Evolutionary conservation across 2,797 vertebrate species (phyloP), one percentile per base, ranked within the genome.

Genomic region (Amblyopsis hoosieri): DNA sequence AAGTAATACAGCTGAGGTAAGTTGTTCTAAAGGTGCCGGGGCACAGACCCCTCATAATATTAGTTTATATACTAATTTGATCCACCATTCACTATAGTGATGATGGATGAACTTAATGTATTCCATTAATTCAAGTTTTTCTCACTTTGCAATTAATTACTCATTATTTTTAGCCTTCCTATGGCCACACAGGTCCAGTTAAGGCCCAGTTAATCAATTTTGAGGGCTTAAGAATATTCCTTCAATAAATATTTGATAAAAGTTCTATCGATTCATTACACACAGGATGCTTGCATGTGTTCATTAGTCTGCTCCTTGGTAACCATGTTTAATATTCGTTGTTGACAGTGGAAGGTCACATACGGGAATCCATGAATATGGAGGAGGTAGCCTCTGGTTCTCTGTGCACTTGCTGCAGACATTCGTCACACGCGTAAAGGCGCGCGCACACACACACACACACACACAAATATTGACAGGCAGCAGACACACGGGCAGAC

Each of bases 171-270:
- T 48, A 52, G 45, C 50, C 13, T 2, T 0, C 57, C 62, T 50
- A 7, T 67, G 64, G 60, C 69, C 13, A n/a, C 54, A 15, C 67
- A 62, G 46, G 60, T 69, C 66, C 57, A 56, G 49, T 13, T 45
- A 74, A 67, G 57, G 64, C 13, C 10, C 55, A 37, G 60, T 55
- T 60, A n/a, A 71, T 72, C 84, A 85, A 84, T 85, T 75, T 67
- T 66, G 81, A 78, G 49, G 42, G 56, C 70, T 76, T 54, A 67
- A 76, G 72, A 92, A 90, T 91, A 92, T 91, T 87, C 86, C 85
- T 90, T 85, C 67, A 85, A 93, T 94, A 92, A 92, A 93, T 92
- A 92, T 91, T 94, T 92, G 85, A 92, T 92, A 82, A 89, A 90
- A 81, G 70, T 83, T 90, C 83, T 87, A 88, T 87, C 74, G 84